A percentile compares a stretch with the other conserved stretches of the same genome.
Evolutionary conservation across 2,888 invertebrate species (phyloP).

Genomic region (Brachyptera putata): DNA sequence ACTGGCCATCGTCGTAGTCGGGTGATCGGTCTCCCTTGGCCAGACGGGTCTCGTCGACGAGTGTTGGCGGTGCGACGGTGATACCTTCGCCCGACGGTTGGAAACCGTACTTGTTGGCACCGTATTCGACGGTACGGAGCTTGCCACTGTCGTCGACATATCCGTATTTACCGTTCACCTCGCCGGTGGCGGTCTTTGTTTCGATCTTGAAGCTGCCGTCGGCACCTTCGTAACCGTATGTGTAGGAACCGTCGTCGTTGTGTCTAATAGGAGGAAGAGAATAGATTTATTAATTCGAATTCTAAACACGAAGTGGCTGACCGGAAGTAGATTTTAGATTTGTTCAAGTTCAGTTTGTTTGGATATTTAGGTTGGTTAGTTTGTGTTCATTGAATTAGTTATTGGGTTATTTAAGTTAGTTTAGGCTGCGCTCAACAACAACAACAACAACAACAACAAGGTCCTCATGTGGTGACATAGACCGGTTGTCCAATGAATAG

Average conservation of each 20-base stretch:
- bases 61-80: conserved; percentile 58
- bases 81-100: conserved; percentile 84
- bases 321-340: too few species aligned
- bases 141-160: conserved; percentile 80
- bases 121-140: conserved; percentile 81
- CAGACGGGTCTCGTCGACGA: conserved; percentile 44
- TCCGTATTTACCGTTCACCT: conserved; percentile 87
- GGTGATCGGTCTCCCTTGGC: conserved; percentile 18
- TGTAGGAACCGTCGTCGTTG: conserved; percentile 87
- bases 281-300: too few species aligned
- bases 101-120: conserved; percentile 83
- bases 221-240: conserved; percentile 83
- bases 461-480: too few species aligned
- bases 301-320: too few species aligned
- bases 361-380: too few species aligned
- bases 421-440: too few species aligned
- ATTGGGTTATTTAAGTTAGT: too few species aligned
- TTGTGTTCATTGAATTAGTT: too few species aligned
- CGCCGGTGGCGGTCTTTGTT: conserved; percentile 74
- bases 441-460: too few species aligned
- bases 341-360: too few species aligned
- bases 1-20: conserved; percentile 36
- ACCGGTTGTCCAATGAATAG: too few species aligned
- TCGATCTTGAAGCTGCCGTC: conserved; percentile 90
- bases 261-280: conserved; percentile 61